Base-by-base conservation (phyloP, 2,888 invertebrate species). In the Pollenia labialis region DNA sequence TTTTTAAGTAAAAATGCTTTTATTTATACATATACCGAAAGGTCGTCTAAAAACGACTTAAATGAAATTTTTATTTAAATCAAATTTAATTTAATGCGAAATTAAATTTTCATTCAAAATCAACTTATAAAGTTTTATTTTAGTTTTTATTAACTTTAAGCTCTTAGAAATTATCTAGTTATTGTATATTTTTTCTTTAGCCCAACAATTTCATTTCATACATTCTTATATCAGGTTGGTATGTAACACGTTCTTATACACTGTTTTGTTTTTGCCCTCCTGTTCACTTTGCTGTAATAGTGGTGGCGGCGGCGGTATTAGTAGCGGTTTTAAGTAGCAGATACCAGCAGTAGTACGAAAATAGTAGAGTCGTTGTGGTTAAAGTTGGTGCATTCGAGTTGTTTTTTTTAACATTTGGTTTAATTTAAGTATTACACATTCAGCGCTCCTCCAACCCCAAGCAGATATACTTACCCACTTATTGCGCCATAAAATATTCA, bases 371-470 rank as follows among this genome's bases (percentile, higher is more conserved):
- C 16, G 32, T 72, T 81, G 71, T 54, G 72, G 72, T 72, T 54
- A 46, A 54, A 72, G 23, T 52, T 79, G 42, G 42, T 79, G 58
- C 79, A 60, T 79, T n/a, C 11, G 60, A 1, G 42, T 60, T 48
- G 32, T 18, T 58, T 58, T 68, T 77, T 32, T 18, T 54, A 44
- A 32, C 46, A n/a, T 64, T 64, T 64, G 54, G 32, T 81, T 64
- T 72, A 72, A 72, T 76, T 69, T 62, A 69, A 76, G 62, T 48
- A 74, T 75, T 75, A 69, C 68, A 75, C 62, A 62, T 60, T 40
- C 16, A 58, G 16, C 32, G 46, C 32, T 52, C 50, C 58, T 66
- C 60, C 48, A 14, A 50, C 11, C 18, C 44, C 14, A 12, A 8
- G 44, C 40, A 52, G 58, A 75, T 58, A 58, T 46, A 66, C 54